Percentiles rank a stretch among this genome's conserved stretches.
Conservation (phyloP, 2,113 vertebrate genomes). For the Chaetura pelagica region DNA sequence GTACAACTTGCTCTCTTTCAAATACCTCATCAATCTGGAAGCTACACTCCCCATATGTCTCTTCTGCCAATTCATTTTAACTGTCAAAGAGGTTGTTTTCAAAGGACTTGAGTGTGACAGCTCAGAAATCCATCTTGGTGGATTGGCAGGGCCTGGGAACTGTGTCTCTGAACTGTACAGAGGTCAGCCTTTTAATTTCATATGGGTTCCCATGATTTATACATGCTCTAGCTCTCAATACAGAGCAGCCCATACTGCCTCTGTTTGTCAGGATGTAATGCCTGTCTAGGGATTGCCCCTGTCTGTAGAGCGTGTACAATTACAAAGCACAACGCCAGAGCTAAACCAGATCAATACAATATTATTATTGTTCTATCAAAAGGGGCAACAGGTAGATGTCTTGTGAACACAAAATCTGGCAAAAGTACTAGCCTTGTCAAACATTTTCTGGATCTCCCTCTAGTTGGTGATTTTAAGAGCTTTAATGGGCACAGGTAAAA, state of each 20-base stretch:
- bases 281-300: background rate
- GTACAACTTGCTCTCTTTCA: constrained; percentile 17
- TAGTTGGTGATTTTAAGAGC: background rate
- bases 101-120: constrained; percentile 13
- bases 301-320: rapidly evolving
- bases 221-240: background rate
- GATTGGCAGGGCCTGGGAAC: constrained; percentile 55
- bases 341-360: background rate
- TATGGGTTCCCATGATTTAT: constrained; percentile 27
- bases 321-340: background rate
- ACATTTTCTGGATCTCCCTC: rapidly evolving
- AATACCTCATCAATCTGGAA: constrained; percentile 59
- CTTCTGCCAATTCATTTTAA: constrained; percentile 39
- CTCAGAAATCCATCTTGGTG: constrained; percentile 51
- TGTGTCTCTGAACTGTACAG: constrained; percentile 21
- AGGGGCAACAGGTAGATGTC: background rate
- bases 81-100: constrained; percentile 56
- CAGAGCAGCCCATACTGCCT: background rate
- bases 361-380: background rate
- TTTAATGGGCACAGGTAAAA: background rate
- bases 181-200: constrained; percentile 55
- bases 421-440: background rate
- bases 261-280: background rate
- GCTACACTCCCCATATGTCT: background rate
- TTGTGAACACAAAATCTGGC: background rate